Conservation (phyloP, 2,113 vertebrate species). For the Anhinga rufa region DNA sequence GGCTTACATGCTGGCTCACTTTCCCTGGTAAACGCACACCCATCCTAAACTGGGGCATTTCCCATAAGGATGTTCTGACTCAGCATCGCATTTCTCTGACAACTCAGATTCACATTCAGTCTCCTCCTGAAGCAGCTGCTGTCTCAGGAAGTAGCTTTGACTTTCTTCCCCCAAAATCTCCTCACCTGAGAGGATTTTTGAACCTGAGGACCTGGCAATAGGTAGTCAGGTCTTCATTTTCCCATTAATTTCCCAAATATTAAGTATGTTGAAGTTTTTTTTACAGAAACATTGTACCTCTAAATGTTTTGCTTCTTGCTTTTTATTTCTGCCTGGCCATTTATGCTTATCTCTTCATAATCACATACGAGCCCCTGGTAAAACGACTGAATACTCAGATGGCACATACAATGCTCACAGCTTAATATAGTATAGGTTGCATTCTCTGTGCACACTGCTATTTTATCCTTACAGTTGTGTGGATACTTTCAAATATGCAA, state of each 20-base stretch:
- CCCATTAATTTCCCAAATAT: not conserved
- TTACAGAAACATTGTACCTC: not conserved
- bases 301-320: not conserved
- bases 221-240: not conserved
- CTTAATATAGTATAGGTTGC: not conserved
- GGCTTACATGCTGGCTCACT: not conserved
- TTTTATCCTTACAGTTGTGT: not conserved
- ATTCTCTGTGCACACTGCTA: not conserved
- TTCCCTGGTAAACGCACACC: not conserved
- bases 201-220: not conserved
- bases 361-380: not conserved
- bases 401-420: not conserved
- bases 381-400: not conserved
- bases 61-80: not conserved
- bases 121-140: not conserved
- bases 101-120: not conserved
- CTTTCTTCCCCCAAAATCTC: not conserved
- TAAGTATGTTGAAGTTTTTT: not conserved
- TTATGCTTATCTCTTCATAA: not conserved
- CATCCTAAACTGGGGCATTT: not conserved
- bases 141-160: not conserved
- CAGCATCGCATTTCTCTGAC: not conserved
- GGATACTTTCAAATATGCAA: not conserved
- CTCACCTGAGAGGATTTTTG: not conserved
- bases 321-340: not conserved